Percentiles rank a stretch among this genome's conserved stretches.
phyloP scores from a whole-genome alignment of 2,113 vertebrate genomes.

The Ciconia maguari region DNA sequence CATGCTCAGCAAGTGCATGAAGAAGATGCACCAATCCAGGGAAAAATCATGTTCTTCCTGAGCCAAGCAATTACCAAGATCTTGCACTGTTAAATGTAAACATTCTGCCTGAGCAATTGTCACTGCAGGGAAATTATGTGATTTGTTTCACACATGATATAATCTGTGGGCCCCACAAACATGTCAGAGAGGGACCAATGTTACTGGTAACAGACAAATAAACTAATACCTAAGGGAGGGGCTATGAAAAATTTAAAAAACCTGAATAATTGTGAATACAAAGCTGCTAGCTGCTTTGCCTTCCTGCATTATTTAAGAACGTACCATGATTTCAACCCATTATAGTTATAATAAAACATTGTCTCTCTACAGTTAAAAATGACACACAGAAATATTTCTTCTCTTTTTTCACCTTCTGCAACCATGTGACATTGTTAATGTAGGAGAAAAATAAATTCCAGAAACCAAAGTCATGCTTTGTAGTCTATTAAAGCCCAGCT shows the following conservation, averaged over 20 bases:
- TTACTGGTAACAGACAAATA: not conserved
- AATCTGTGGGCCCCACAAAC: not conserved
- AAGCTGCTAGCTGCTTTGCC: not conserved
- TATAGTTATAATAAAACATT: conserved; percentile 28
- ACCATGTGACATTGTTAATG: not conserved
- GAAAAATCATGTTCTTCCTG: not conserved
- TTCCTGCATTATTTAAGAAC: conserved; percentile 9
- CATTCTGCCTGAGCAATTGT: not conserved
- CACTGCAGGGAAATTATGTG: not conserved
- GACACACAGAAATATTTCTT: not conserved
- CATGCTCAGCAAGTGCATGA: not conserved
- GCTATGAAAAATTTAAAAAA: not conserved
- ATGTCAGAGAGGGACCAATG: not conserved
- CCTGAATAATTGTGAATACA: not conserved
- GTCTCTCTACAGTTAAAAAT: conserved; percentile 18
- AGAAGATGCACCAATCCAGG: not conserved
- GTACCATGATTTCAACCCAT: not conserved
- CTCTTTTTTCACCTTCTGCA: not conserved
- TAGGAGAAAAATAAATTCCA: conserved; percentile 54
- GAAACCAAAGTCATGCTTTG: conserved; percentile 46
- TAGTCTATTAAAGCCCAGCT: conserved; percentile 58
- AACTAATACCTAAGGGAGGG: not conserved
- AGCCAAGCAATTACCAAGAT: not conserved
- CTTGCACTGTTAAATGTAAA: not conserved
- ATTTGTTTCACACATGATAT: not conserved